Percentiles rank a stretch among this genome's conserved stretches.
phyloP scores from a whole-genome alignment of 1,140 invertebrate species.

The Diploscapter pachys region DNA sequence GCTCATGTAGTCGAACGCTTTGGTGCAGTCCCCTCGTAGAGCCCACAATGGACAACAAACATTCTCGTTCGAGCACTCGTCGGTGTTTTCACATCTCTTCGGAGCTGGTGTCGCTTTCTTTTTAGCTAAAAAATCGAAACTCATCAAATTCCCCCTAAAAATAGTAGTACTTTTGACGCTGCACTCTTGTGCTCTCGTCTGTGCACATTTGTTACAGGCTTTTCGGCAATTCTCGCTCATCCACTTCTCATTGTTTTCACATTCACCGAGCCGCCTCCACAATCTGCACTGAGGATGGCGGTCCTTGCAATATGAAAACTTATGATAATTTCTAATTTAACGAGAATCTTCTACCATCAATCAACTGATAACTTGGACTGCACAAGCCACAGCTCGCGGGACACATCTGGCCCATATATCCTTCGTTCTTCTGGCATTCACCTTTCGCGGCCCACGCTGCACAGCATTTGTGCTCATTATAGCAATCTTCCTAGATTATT shows the following conservation, averaged over 20 bases:
- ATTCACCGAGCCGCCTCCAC: constrained; percentile 39
- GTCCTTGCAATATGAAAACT: constrained; percentile 35
- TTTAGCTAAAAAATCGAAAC: neutral
- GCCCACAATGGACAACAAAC: constrained; percentile 39
- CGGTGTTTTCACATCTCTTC: neutral
- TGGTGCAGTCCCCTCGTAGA: constrained; percentile 27
- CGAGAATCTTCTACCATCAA: constrained; percentile 15
- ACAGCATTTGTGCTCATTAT: constrained; percentile 43
- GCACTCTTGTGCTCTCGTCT: constrained; percentile 30
- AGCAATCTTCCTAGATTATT: constrained; percentile 34
- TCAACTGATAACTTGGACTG: constrained; percentile 25
- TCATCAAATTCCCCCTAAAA: constrained; percentile 4
- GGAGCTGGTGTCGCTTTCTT: constrained; percentile 13
- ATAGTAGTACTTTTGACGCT: constrained; percentile 9
- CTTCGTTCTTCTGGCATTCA: constrained; percentile 37
- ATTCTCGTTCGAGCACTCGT: constrained; percentile 37
- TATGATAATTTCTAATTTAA: neutral
- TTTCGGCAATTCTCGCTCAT: constrained; percentile 42
- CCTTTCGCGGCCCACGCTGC: constrained; percentile 36
- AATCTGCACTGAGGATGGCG: constrained; percentile 34
- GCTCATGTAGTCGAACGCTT: constrained; percentile 30
- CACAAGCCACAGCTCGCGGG: constrained; percentile 33
- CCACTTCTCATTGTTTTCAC: constrained; percentile 32
- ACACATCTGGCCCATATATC: constrained; percentile 40
- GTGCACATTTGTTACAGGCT: constrained; percentile 37